Evolutionary conservation across 2,113 vertebrate species (phyloP).

Genomic region (Aspiorhynchus laticeps): DNA sequence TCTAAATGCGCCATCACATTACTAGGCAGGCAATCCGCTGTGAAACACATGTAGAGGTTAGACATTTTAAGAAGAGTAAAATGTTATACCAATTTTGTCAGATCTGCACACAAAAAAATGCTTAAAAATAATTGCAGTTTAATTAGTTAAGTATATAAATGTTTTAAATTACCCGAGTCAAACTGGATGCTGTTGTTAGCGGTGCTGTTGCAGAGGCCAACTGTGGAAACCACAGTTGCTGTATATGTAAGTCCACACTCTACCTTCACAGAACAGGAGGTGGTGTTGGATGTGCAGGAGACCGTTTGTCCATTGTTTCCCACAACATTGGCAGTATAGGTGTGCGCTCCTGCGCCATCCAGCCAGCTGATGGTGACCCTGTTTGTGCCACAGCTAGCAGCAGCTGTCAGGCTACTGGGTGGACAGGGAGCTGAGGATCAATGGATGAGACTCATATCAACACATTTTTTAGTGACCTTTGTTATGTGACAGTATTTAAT

Average conservation of each 20-base stretch:
- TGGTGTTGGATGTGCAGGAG: conserved; percentile 67
- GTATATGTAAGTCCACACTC: conserved; percentile 69
- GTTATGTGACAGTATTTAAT: neutral
- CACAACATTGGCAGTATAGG: conserved; percentile 65
- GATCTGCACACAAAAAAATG: neutral
- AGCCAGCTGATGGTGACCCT: conserved; percentile 67
- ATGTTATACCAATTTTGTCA: neutral
- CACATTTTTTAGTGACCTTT: neutral
- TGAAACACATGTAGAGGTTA: neutral
- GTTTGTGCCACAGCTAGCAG: conserved; percentile 69
- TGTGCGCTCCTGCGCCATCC: conserved; percentile 53
- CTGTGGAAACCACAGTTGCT: conserved; percentile 68
- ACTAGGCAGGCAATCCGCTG: conserved; percentile 76
- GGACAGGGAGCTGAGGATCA: conserved; percentile 72
- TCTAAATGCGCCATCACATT: conserved; percentile 64
- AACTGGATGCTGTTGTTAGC: conserved; percentile 55
- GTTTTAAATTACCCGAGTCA: conserved; percentile 67
- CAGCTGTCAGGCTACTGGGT: conserved; percentile 64
- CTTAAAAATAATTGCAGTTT: neutral
- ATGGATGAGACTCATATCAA: neutral
- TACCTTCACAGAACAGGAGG: conserved; percentile 66
- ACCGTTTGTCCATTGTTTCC: conserved; percentile 61
- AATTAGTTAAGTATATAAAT: neutral
- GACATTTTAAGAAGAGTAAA: neutral
- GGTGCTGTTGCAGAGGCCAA: conserved; percentile 69